Base-by-base conservation (phyloP, 2,113 vertebrate genomes). In the Megaceryle torquata region DNA sequence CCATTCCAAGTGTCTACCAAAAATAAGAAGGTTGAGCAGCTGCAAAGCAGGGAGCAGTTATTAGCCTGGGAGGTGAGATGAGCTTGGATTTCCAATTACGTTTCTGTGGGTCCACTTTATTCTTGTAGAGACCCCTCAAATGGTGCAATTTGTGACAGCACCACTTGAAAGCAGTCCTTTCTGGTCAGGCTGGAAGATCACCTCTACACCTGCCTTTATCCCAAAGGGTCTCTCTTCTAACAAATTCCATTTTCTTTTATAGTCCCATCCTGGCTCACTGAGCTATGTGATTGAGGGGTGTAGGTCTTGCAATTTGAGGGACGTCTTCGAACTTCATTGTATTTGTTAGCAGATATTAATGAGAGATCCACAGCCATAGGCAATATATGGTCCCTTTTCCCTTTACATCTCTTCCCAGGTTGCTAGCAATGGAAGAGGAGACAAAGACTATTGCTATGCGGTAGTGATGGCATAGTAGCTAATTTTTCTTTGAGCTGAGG, bases 391-490 rank as follows among this genome's bases (percentile, higher is more conserved):
- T 63, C 13, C 28, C 35, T 67, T 76, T 81, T 41, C 43, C 74
- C 48, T 87, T 37, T 72, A 10, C 12, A 9, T 41, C 20, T 79
- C 41, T 51, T 25, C 9, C 33, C 15, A 51, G 11, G 10, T 57
- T 35, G 33, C 50, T 48, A 18, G 26, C 59, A 75, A 39, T 53
- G 15, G 46, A 65, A 80, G 50, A 60, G 41, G 63, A 82, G 31
- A 11, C 26, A 65, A 70, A 56, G 33, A 5, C 74, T 37, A 1
- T 31, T 31, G 26, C 51, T 50, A 31, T 51, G 44, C 25, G 9
- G 43, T 17, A 35, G 28, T 41, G 28, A 37, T 1, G 3, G 15
- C 1, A 0, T 50, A 41, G 59, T 28, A 67, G 46, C 31, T 37
- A 11, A 8, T 44, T 82, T 39, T 50, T 59, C 54, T 60, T 29